Base-by-base conservation (phyloP, 2,888 invertebrate species). In the Priocnemis perturbator region DNA sequence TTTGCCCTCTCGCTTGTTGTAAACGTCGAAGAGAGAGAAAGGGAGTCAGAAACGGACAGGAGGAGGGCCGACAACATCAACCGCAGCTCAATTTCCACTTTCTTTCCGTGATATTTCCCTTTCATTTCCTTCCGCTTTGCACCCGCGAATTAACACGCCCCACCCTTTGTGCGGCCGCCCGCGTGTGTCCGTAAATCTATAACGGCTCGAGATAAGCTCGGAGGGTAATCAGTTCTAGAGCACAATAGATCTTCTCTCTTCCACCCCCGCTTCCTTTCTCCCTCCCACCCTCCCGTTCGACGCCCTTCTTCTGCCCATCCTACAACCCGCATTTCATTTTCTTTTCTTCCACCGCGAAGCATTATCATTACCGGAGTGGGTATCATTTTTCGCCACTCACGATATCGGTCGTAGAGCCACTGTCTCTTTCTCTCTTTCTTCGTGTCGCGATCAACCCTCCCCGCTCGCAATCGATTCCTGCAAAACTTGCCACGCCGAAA, bases 371-470 rank as follows among this genome's bases (percentile, higher is more conserved):
- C 69, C 64, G 66, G 26, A 56, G 37, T 47, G 63, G 58, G 55
- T 78, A 77, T 78, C 79, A 71, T 76, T 77, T 78, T 76, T 71
- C 79, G 69, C 70, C 76, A 73, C 71, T 78, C 68, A 72, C 57
- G 62, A 61, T 69, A 78, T 69, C 78, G 37, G 37, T 37, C 37
- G 1, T 37, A 11, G 37, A 11, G 66, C 60, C 64, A 60, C 61
- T 60, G 56, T 23, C 48, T 45, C 47, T 52, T 7, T 44, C 20
- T 23, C 50, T 50, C 53, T 37, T 3, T 37, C 11, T 37, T 37
- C 37, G 4, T 37, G 7, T 14, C 17, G 9, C 55, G 21, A 20
- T 26, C 17, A n/a, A 50, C 48, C 20, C 7, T 20, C 50, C 50
- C 5, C 37, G 30, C 48, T 64, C 57, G 44, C 63, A 59, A 57